Percentiles rank a stretch among this genome's conserved stretches.
phyloP scores from a whole-genome alignment of 2,113 vertebrate genomes.

The Gopherus flavomarginatus region DNA sequence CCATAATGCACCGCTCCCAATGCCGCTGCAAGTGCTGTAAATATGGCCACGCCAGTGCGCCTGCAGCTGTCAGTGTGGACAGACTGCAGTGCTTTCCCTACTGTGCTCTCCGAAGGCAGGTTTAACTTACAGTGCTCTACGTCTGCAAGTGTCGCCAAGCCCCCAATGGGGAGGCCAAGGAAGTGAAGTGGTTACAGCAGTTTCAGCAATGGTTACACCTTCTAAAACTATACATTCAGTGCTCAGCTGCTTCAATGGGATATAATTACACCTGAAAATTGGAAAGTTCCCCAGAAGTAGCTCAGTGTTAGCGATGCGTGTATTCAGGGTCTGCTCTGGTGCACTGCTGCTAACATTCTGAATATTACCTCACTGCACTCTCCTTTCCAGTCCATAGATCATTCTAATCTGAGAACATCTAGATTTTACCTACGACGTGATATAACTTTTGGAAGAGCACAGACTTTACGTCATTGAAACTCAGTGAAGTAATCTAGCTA shows the following conservation, averaged over 20 bases:
- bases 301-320: not conserved
- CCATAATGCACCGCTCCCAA: no score
- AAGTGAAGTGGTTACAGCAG: not conserved
- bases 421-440: slow-evolving; percentile 19
- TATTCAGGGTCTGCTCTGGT: not conserved
- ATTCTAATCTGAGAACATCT: slow-evolving; percentile 32
- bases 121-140: no score
- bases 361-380: not conserved
- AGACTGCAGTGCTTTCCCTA: no score
- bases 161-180: not conserved
- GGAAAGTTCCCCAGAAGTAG: not conserved
- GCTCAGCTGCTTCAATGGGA: not conserved
- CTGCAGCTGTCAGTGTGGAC: no score
- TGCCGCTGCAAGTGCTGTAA: no score
- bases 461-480: not conserved
- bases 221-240: accelerated
- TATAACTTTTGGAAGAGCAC: slow-evolving; percentile 22
- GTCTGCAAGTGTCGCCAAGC: no score
- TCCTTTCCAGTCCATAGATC: not conserved
- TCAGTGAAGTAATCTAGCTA: slow-evolving; percentile 52
- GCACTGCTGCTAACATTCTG: not conserved
- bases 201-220: not conserved
- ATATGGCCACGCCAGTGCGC: no score
- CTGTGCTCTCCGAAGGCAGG: no score
- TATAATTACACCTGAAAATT: not conserved